Conservation (phyloP, 2,888 invertebrate genomes). For the Nycteola revayana region DNA sequence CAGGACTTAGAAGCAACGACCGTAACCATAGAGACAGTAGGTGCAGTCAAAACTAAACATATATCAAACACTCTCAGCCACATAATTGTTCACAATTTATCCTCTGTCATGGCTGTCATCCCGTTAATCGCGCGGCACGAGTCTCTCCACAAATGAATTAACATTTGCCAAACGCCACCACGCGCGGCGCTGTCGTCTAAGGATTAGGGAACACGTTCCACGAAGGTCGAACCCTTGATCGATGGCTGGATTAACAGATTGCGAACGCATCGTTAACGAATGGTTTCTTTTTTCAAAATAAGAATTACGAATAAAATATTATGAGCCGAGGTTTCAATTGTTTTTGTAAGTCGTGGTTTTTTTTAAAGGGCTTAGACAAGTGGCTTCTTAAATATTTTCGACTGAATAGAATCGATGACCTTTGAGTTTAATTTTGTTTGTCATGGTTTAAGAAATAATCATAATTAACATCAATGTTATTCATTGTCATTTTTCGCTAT, state of each 20-base stretch:
- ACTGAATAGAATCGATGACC: no score
- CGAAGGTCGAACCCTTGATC: conserved; percentile 60
- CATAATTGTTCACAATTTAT: conserved; percentile 72
- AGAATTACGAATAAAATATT: conserved; percentile 7
- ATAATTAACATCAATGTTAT: no score
- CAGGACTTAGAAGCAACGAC: no score
- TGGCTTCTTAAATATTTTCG: no score
- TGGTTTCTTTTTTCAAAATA: conserved; percentile 15
- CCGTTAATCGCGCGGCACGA: conserved; percentile 58
- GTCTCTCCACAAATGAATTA: conserved; percentile 38
- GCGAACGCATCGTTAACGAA: conserved; percentile 22
- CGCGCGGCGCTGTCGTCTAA: conserved; percentile 48
- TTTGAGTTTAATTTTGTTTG: no score
- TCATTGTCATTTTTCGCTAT: no score
- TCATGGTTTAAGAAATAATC: no score
- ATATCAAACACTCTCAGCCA: conserved; percentile 39
- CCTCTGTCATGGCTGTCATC: conserved; percentile 71
- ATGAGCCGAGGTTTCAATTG: neutral
- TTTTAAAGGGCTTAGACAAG: no score
- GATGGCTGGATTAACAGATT: conserved; percentile 51
- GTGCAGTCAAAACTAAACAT: no score
- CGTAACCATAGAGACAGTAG: no score
- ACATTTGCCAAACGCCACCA: conserved; percentile 44
- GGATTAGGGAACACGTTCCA: conserved; percentile 70
- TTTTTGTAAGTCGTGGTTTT: no score